phyloP scores from a whole-genome alignment of 1,140 invertebrate genomes.

The Lethocerus indicus region DNA sequence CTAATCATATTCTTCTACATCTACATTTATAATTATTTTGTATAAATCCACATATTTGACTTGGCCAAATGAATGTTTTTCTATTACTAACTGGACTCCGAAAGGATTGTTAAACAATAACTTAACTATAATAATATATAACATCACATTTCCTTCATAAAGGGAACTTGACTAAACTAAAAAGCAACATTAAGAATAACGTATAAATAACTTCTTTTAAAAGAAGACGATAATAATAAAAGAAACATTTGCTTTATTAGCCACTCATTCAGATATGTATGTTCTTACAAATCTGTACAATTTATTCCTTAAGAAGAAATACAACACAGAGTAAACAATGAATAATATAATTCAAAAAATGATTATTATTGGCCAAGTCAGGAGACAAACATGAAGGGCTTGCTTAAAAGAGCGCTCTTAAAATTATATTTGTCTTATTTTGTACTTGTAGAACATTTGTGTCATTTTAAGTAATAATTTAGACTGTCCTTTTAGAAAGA shows the following conservation, averaged over 20 bases:
- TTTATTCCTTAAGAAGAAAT: no score
- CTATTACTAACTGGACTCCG: background rate
- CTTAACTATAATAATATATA: constrained; percentile 4
- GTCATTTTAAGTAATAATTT: no score
- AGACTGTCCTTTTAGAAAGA: constrained; percentile 6
- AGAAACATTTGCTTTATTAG: background rate
- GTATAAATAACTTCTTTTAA: no score
- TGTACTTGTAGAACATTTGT: constrained; percentile 4
- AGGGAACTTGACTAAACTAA: constrained; percentile 1
- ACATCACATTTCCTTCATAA: constrained; percentile 10
- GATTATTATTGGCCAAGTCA: constrained; percentile 3
- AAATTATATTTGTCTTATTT: constrained; percentile 6
- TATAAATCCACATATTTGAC: constrained; percentile 4
- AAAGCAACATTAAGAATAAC: constrained; percentile 4
- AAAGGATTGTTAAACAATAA: constrained; percentile 1
- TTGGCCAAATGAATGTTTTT: constrained; percentile 9
- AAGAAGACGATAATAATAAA: no score
- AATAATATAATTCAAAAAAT: background rate
- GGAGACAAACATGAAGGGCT: background rate
- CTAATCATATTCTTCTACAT: constrained; percentile 10
- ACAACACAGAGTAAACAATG: no score
- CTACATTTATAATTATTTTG: constrained; percentile 5
- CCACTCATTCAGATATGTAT: no score
- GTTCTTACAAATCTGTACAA: no score
- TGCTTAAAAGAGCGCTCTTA: background rate